phyloP scores from a whole-genome alignment of 2,797 vertebrate genomes.

The Melanotaenia nigrans region DNA sequence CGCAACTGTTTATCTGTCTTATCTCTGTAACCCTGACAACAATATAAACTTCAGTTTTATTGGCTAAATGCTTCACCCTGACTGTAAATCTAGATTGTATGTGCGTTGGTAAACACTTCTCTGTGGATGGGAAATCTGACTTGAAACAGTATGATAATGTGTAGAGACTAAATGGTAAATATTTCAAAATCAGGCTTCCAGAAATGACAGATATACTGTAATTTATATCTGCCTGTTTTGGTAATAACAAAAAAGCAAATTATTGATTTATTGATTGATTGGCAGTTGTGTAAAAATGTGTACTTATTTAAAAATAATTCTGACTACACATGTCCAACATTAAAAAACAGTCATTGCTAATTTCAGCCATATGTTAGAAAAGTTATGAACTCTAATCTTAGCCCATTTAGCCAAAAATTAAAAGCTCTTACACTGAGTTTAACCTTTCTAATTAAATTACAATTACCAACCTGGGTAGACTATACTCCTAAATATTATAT shows the following conservation, averaged over 20 bases:
- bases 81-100: slow-evolving; percentile 32
- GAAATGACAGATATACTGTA: neutral
- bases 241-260: too few species aligned
- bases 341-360: neutral
- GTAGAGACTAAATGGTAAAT: neutral
- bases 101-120: slow-evolving; percentile 13
- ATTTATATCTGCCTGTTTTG: neutral
- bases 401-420: neutral
- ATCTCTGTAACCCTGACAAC: slow-evolving; percentile 66
- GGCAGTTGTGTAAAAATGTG: too few species aligned
- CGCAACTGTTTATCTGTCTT: slow-evolving; percentile 65
- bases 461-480: neutral
- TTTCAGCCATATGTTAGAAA: neutral
- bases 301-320: too few species aligned
- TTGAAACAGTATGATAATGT: slow-evolving; percentile 11
- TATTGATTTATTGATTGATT: too few species aligned
- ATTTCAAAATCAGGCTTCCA: slow-evolving; percentile 16
- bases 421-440: neutral
- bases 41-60: slow-evolving; percentile 65
- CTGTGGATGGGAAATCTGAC: slow-evolving; percentile 6
- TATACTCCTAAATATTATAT: too few species aligned
- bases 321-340: neutral
- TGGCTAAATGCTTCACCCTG: slow-evolving; percentile 34
- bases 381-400: neutral
- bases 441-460: neutral